Base-by-base conservation (phyloP, 2,797 vertebrate species). In the Neopelma chrysocephalum region DNA sequence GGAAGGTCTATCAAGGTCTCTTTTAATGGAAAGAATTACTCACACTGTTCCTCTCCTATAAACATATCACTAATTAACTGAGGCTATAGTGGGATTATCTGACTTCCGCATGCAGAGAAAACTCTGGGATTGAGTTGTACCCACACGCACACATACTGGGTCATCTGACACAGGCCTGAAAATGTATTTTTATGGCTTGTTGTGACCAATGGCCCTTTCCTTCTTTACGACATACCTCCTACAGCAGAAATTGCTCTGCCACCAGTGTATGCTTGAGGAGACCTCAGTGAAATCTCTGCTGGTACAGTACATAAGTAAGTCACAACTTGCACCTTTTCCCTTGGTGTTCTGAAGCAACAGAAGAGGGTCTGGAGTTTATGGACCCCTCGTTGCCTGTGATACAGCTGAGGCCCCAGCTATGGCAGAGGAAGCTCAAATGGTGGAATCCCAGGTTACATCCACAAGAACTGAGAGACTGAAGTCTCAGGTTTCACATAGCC, bases 1-100 rank as follows among this genome's bases (percentile, higher is more conserved):
- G 73, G 70, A 97, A 94, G 80, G 87, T 88, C 80, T 93, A 91
- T 78, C 93, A 92, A 95, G 89, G 88, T 94, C 93, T 93, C 62
- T 83, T 95, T 85, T 83, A 95, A 93, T 45, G 87, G 95, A 91
- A 95, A 90, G 86, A 91, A 95, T 93, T 94, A 93, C 84, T 95
- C 95, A 95, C 47, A 42, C 89, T 69, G 47, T 82, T 94, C 80
- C 62, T 75, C 50, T 91, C 61, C 38, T 64, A 78, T 65, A 85
- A 94, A 27, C 61, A 38, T 38, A 75, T 15, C 1, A 1, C 91
- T 91, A 93, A 96, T 91, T 96, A 93, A 64, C 79, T 79, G 60
- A 94, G 43, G 48, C 73, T 92, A 5, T 15, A 54, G 94, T 8
- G 48, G 82, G 80, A 90, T 94, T 93, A 94, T 76, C 94, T 54